These are phyloP conservation scores for Scaptomyza polygonia DNA, from an alignment of 2,888 invertebrate genomes.

Conservation along the genomic window DNA sequence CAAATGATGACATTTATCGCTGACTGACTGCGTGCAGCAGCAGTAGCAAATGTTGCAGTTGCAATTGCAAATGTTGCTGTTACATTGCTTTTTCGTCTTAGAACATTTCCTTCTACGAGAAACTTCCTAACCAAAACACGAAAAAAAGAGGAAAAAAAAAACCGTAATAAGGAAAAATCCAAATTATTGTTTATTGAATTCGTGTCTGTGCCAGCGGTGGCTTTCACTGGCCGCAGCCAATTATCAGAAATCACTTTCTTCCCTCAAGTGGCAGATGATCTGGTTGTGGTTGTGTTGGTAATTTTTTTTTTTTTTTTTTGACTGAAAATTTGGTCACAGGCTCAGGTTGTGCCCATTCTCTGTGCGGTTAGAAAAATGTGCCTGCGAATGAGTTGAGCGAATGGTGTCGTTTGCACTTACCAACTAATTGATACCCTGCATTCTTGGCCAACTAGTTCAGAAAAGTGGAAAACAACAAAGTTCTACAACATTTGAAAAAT, in stretches of 20 bases:
- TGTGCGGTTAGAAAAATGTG: slow-evolving; percentile 61
- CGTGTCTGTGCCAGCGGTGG: slow-evolving; percentile 55
- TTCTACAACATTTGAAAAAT: too few species aligned
- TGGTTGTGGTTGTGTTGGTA: slow-evolving; percentile 10
- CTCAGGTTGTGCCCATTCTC: slow-evolving; percentile 66
- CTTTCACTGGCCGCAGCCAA: slow-evolving; percentile 68
- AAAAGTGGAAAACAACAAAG: too few species aligned
- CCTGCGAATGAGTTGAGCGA: slow-evolving; percentile 45
- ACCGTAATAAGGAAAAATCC: slow-evolving; percentile 2
- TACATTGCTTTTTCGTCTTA: slow-evolving; percentile 18
- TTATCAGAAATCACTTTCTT: slow-evolving; percentile 70
- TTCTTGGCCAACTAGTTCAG: too few species aligned
- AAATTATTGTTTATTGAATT: slow-evolving; percentile 30
- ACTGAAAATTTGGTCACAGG: slow-evolving; percentile 29
- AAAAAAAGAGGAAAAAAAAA: too few species aligned
- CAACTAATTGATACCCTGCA: slow-evolving; percentile 38
- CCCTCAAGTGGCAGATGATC: slow-evolving; percentile 47
- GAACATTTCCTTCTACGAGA: slow-evolving; percentile 28
- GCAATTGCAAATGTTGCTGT: slow-evolving; percentile 9
- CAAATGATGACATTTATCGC: slow-evolving; percentile 55
- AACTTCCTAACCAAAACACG: background rate
- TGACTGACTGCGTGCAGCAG: slow-evolving; percentile 24
- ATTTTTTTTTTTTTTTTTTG: background rate
- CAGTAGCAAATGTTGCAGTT: slow-evolving; percentile 20
- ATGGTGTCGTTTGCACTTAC: background rate